These are phyloP conservation scores for Passerina amoena DNA, from an alignment of 2,113 vertebrate genomes.

Conservation along the genomic window DNA sequence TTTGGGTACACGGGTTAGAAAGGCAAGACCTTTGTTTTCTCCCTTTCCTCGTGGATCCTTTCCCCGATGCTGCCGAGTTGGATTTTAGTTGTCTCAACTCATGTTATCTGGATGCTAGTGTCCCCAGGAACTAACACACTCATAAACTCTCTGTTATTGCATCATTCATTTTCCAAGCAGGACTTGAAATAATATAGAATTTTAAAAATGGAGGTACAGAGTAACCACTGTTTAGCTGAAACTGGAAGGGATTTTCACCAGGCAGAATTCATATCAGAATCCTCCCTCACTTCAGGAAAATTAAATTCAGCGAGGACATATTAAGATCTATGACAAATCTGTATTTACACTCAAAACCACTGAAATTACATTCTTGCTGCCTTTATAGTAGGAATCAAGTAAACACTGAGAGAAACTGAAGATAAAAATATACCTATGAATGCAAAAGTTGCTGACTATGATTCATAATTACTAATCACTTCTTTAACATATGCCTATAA, in stretches of 20 bases:
- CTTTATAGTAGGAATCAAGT: neutral
- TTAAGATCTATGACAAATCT: neutral
- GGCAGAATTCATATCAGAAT: neutral
- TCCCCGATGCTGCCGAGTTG: neutral
- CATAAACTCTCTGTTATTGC: neutral
- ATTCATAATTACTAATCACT: neutral
- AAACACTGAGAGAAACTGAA: neutral
- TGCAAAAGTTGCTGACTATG: neutral
- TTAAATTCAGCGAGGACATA: neutral
- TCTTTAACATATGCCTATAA: neutral
- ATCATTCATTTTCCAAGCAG: neutral
- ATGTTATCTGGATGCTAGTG: neutral
- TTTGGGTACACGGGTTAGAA: neutral
- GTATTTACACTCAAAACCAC: neutral
- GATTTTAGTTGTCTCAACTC: neutral
- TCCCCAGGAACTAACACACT: neutral
- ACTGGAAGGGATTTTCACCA: neutral
- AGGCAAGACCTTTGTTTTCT: neutral
- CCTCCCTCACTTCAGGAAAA: neutral
- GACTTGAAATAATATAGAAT: neutral
- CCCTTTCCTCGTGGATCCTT: neutral
- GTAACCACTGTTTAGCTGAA: neutral
- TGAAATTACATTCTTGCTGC: neutral
- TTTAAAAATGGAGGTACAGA: neutral
- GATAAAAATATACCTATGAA: neutral